These are phyloP conservation scores for Cebidichthys violaceus DNA, from an alignment of 2,113 vertebrate species.

Conservation along the genomic window DNA sequence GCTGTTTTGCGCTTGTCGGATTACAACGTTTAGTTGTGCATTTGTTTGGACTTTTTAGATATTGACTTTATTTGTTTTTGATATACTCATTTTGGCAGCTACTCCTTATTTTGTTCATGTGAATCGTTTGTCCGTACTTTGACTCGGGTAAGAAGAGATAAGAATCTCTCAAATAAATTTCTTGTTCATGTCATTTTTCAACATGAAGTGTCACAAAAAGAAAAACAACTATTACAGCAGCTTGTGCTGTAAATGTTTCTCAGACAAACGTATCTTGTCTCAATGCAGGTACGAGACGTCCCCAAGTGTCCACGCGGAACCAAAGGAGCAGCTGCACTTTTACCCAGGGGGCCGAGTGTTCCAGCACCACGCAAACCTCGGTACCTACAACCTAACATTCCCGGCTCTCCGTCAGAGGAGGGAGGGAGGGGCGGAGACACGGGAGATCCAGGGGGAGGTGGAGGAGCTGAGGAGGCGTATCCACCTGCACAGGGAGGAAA, in stretches of 20 bases:
- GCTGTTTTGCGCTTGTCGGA: neutral
- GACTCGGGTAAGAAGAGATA: neutral
- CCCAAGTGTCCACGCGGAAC: slow-evolving; percentile 79
- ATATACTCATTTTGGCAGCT: neutral
- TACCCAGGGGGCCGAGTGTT: slow-evolving; percentile 83
- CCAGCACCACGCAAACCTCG: slow-evolving; percentile 83
- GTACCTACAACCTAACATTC: slow-evolving; percentile 84
- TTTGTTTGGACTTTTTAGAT: neutral
- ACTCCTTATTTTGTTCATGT: neutral
- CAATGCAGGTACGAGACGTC: slow-evolving; percentile 74
- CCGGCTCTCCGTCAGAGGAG: slow-evolving; percentile 58
- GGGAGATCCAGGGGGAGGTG: slow-evolving; percentile 79
- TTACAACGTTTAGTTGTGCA: neutral
- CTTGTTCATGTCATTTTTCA: neutral
- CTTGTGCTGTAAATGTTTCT: neutral
- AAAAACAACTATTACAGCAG: neutral
- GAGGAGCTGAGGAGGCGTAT: slow-evolving; percentile 76
- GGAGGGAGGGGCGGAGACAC: slow-evolving; percentile 69
- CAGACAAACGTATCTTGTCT: slow-evolving; percentile 31
- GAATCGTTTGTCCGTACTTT: neutral
- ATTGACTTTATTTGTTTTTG: neutral
- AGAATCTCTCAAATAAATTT: neutral
- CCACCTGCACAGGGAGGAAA: slow-evolving; percentile 38
- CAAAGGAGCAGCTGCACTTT: slow-evolving; percentile 78
- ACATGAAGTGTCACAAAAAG: neutral